These are phyloP conservation scores for Yponomeuta evonymella DNA, from an alignment of 2,888 invertebrate species.

Conservation along the genomic window DNA sequence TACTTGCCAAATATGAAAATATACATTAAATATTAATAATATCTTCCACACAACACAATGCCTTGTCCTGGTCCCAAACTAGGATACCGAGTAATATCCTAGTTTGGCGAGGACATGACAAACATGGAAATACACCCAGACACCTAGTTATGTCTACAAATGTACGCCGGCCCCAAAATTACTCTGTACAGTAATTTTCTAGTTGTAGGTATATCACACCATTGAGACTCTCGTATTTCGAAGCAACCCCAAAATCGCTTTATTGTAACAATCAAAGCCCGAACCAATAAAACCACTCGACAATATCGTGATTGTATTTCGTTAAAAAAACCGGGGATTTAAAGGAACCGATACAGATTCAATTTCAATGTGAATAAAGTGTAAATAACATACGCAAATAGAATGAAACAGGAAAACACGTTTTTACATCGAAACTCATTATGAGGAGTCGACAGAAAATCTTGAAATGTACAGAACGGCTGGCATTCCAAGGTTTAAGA, in stretches of 20 bases:
- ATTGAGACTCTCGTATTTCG: too few relatives aligned
- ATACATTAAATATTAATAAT: too few relatives aligned
- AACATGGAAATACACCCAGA: too few relatives aligned
- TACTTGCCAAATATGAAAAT: too few relatives aligned
- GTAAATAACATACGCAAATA: neutral
- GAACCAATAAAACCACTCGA: neutral
- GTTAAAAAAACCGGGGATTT: neutral
- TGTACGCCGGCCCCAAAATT: too few relatives aligned
- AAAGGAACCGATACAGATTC: neutral
- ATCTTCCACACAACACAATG: too few relatives aligned
- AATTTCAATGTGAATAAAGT: neutral
- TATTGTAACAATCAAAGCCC: neutral
- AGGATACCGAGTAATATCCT: too few relatives aligned
- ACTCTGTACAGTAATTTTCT: too few relatives aligned
- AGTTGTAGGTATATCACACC: too few relatives aligned
- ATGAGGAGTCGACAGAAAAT: neutral
- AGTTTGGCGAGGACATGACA: too few relatives aligned
- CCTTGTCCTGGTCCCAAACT: too few relatives aligned
- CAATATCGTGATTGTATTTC: neutral
- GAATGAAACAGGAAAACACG: neutral
- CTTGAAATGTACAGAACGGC: neutral
- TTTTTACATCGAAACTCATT: neutral
- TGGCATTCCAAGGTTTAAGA: neutral
- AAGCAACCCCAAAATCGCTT: neutral
- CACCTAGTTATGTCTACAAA: too few relatives aligned